Evolutionary conservation across 2,888 invertebrate genomes (phyloP), one percentile per base, ranked within the genome.

Genomic region (Crocallis elinguaria): DNA sequence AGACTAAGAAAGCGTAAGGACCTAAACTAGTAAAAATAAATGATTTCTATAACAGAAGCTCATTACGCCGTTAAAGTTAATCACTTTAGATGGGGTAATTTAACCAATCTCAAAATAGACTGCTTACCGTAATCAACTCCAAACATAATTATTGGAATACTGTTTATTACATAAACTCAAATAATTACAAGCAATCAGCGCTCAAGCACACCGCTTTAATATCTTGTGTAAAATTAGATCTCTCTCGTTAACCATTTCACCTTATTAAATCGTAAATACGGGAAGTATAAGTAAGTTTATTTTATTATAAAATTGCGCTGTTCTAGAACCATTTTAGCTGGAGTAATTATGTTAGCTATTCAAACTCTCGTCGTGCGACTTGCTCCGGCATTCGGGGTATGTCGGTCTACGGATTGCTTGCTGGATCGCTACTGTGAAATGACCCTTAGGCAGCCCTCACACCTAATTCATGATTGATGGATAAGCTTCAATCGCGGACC

Each of bases 271-370:
- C 65, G 66, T 67, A 67, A 63, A 60, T 65, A 64, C 59, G 62
- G 67, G 63, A 76, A 69, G 56, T 66, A 66, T 69, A 69, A 74
- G 69, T 62, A 67, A 62, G 35, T 49, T 60, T 69, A 69, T 64
- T 65, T 61, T 64, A 67, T 65, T 61, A 59, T 59, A 57, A 64
- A 71, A 70, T 70, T 68, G 67, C 66, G 60, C 66, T 68, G 58
- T 65, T 62, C 64, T 66, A 66, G 63, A 74, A 75, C 68, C 73
- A 75, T 77, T 78, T 73, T 67, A 67, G 68, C 74, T 63, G 56
- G 59, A 73, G 71, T 74, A 79, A 82, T 84, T 84, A 80, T 69
- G 73, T 68, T 68, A 60, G 72, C 76, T 84, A 86, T 85, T 84
- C 84, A 84, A 81, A 79, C 64, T 73, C 57, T 66, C 62, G 64